phyloP scores from a whole-genome alignment of 2,797 vertebrate species.

The Halcyon leucocephala region DNA sequence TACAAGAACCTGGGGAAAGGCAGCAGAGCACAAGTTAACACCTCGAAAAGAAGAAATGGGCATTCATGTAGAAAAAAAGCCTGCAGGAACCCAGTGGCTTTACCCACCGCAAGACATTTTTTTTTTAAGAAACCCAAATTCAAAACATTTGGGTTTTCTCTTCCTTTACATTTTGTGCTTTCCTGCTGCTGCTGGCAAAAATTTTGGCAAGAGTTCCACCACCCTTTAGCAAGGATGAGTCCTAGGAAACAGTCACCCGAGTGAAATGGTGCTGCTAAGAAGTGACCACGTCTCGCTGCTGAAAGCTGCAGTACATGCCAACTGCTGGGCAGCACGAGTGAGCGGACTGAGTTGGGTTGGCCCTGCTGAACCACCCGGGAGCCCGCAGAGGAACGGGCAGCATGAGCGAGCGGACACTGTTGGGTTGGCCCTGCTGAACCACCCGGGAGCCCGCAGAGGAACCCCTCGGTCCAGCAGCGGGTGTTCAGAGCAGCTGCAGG shows the following conservation, averaged over 20 bases:
- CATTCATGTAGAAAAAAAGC: neutral
- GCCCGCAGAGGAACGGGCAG: neutral
- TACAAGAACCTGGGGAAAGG: neutral
- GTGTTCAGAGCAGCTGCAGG: neutral
- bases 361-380: neutral
- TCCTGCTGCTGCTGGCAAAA: neutral
- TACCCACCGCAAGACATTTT: neutral
- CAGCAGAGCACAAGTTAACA: neutral
- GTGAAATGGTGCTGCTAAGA: accelerated
- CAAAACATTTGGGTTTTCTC: neutral
- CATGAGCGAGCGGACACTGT: accelerated
- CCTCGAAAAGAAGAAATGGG: neutral
- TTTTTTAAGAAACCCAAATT: neutral
- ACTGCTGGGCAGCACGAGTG: accelerated
- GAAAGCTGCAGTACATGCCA: accelerated
- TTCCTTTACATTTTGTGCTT: neutral
- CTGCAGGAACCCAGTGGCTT: neutral
- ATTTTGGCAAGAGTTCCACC: neutral
- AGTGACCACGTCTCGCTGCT: accelerated
- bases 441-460: neutral
- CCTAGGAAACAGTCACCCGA: too few relatives aligned
- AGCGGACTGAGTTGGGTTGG: accelerated
- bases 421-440: neutral
- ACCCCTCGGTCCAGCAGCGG: accelerated
- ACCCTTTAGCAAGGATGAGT: too few relatives aligned